These are phyloP conservation scores for Dryocosmus kuriphilus DNA, from an alignment of 2,888 invertebrate genomes.

Conservation along the genomic window DNA sequence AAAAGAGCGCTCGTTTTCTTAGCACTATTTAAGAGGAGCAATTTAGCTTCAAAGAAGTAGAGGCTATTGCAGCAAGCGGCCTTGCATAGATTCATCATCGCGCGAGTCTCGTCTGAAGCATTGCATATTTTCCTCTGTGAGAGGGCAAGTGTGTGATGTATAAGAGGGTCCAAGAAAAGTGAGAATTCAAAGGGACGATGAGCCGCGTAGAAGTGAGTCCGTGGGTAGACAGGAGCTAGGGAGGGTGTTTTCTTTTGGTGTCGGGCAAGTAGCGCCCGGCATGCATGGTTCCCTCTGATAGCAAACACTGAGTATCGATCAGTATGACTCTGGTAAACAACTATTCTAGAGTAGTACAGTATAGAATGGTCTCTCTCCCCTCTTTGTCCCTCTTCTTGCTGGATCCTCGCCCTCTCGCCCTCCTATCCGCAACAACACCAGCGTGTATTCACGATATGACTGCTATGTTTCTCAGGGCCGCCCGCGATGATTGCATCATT, in stretches of 20 bases:
- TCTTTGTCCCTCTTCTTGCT: slow-evolving; percentile 54
- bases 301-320: slow-evolving; percentile 77
- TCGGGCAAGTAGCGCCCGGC: slow-evolving; percentile 74
- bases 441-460: slow-evolving; percentile 69
- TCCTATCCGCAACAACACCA: slow-evolving; percentile 62
- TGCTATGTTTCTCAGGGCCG: slow-evolving; percentile 70
- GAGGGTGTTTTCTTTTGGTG: slow-evolving; percentile 75
- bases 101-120: not conserved
- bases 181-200: slow-evolving; percentile 41
- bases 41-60: slow-evolving; percentile 6
- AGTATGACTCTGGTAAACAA: slow-evolving; percentile 77
- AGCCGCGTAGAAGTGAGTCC: slow-evolving; percentile 41
- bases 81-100: slow-evolving; percentile 19
- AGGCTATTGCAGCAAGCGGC: not conserved
- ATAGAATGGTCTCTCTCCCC: slow-evolving; percentile 68
- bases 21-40: slow-evolving; percentile 2
- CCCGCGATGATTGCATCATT: slow-evolving; percentile 53
- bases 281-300: slow-evolving; percentile 75
- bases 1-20: not conserved
- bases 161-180: slow-evolving; percentile 49
- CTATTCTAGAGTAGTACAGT: slow-evolving; percentile 74
- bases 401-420: slow-evolving; percentile 61
- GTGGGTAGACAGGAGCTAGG: slow-evolving; percentile 59
- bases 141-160: not conserved
- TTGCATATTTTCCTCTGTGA: not conserved